These are phyloP conservation scores for Sebastes iracundus DNA, from an alignment of 2,797 vertebrate genomes.

Conservation along the genomic window DNA sequence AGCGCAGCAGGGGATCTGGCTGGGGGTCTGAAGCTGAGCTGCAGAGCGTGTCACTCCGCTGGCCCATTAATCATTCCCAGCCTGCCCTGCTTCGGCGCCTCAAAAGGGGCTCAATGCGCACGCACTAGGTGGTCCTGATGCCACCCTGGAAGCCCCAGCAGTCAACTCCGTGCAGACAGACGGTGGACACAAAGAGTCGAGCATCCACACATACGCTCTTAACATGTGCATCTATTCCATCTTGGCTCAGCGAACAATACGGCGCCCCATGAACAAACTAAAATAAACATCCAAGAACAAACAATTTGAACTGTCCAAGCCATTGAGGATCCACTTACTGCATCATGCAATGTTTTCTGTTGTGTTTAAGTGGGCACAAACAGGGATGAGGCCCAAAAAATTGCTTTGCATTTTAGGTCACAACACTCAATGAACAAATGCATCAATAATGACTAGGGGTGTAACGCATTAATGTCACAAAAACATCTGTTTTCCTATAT, in stretches of 20 bases:
- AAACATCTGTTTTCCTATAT: neutral
- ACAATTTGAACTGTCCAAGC: conserved; percentile 1
- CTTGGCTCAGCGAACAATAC: neutral
- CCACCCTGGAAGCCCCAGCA: conserved; percentile 61
- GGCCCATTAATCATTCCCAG: conserved; percentile 81
- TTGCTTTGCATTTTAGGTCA: neutral
- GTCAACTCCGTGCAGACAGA: conserved; percentile 39
- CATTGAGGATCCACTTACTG: neutral
- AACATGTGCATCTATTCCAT: conserved; percentile 33
- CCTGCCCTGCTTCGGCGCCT: conserved; percentile 61
- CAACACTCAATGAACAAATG: neutral
- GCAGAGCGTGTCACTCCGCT: conserved; percentile 72
- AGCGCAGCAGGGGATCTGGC: conserved; percentile 73
- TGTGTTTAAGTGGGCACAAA: neutral
- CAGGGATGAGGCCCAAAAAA: neutral
- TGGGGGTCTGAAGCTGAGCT: conserved; percentile 68
- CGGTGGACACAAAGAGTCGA: conserved; percentile 50
- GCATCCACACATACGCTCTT: conserved; percentile 22
- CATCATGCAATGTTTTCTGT: neutral
- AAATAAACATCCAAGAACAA: conserved; percentile 31
- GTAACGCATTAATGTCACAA: neutral
- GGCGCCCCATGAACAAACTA: conserved; percentile 1
- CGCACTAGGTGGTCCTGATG: conserved; percentile 80
- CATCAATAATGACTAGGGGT: neutral
- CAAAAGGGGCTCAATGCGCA: conserved; percentile 58